Evolutionary conservation across 2,113 vertebrate genomes (phyloP).

Genomic region (Paradoxurus hermaphroditus): DNA sequence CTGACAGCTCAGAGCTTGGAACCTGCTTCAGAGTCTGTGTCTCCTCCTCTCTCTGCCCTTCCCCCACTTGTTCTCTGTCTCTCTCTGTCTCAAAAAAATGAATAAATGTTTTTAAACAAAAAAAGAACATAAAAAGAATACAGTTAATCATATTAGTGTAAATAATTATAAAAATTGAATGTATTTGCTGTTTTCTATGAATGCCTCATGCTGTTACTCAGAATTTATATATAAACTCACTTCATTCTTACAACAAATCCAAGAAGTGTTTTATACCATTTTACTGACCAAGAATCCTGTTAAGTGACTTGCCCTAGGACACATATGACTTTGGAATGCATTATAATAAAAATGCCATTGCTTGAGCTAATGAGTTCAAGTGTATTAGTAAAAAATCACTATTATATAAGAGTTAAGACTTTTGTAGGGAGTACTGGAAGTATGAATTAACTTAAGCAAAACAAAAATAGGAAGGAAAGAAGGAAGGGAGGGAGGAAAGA

Average conservation of each 20-base stretch:
- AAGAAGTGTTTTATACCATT: neutral
- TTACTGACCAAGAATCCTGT: neutral
- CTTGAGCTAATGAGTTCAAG: neutral
- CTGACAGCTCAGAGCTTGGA: too few species aligned
- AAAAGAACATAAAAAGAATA: neutral
- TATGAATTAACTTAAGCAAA: neutral
- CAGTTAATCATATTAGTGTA: neutral
- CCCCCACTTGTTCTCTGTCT: too few species aligned
- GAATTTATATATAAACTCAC: neutral
- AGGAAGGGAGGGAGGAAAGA: too few species aligned
- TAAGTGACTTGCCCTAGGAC: neutral
- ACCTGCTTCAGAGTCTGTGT: too few species aligned
- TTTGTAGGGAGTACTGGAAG: neutral
- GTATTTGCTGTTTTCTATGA: neutral
- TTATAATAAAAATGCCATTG: neutral
- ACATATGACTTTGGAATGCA: neutral
- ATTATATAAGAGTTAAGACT: neutral
- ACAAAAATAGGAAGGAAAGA: too few species aligned
- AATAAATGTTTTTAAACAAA: too few species aligned
- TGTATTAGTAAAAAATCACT: neutral
- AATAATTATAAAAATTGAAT: neutral
- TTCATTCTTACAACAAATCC: neutral
- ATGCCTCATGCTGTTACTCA: neutral
- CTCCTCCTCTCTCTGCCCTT: too few species aligned
- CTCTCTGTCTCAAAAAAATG: too few species aligned